These are phyloP conservation scores for Tichodroma muraria DNA, from an alignment of 2,113 vertebrate species.

Conservation along the genomic window DNA sequence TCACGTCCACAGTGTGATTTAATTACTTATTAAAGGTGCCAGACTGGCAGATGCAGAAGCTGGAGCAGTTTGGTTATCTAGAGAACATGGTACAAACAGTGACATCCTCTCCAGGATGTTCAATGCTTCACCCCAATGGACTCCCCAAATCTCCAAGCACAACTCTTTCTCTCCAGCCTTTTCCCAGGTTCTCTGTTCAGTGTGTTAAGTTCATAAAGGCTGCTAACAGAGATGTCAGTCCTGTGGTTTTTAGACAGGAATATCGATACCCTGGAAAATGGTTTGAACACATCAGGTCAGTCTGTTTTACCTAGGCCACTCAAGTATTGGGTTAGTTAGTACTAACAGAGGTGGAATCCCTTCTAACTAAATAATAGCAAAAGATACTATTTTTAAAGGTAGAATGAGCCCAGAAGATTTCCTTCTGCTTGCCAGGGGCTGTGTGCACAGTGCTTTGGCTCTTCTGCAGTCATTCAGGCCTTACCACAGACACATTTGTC, in stretches of 20 bases:
- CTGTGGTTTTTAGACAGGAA: not conserved
- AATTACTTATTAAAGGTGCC: slow-evolving; percentile 39
- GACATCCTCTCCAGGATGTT: not conserved
- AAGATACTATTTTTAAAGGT: not conserved
- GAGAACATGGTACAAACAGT: not conserved
- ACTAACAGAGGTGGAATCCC: not conserved
- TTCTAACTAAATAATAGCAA: not conserved
- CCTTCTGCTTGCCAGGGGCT: not conserved
- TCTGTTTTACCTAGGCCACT: not conserved
- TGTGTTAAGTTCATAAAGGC: not conserved
- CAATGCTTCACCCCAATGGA: not conserved
- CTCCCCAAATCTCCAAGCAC: not conserved
- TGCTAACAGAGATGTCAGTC: not conserved
- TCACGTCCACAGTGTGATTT: slow-evolving; percentile 16
- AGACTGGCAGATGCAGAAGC: slow-evolving; percentile 31
- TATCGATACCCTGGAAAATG: not conserved
- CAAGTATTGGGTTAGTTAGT: not conserved
- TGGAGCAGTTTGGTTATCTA: not conserved
- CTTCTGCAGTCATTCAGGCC: not conserved
- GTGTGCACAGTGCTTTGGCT: not conserved
- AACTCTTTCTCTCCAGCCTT: not conserved
- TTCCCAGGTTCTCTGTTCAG: not conserved
- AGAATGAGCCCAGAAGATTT: not conserved
- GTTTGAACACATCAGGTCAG: not conserved
- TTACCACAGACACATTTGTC: not conserved